Base-by-base conservation (phyloP, 1,140 invertebrate species). In the Leptinotarsa lineolata region DNA sequence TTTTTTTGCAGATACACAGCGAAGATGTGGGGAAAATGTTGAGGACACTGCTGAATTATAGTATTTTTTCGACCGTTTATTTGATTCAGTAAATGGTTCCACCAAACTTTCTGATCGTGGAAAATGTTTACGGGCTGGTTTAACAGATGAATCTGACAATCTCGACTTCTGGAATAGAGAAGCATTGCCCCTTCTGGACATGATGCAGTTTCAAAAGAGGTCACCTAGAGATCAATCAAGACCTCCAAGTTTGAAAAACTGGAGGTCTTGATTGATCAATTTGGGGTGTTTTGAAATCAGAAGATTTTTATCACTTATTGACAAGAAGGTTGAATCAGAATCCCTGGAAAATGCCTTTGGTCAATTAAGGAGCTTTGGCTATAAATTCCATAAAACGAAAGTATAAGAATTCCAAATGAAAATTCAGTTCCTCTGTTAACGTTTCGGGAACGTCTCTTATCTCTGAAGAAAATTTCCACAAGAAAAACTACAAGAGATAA, bases 161-260 rank as follows among this genome's bases (percentile, higher is more conserved):
- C 48, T 54, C 11, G 48, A 54, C 48, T 54, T 54, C 48, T 54
- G 48, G 48, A 54, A 54, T 54, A 54, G 16, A 16, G 48, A 54
- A 54, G 48, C 48, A 12, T 54, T 54, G 16, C 48, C 48, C 11
- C 48, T 54, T 54, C 48, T 54, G 48, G 48, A 54, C 16, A 54
- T 16, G 16, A 54, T 54, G 48, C 11, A 54, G 16, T 54, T 54
- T 16, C 48, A 54, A 54, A 54, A 11, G 48, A 54, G 48, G 48
- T 12, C 16, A 16, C 48, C 48, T 54, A 54, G 48, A 16, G 48
- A 54, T 12, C 48, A 54, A 54, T 12, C 11, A 54, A 54, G 48
- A 54, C 48, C 48, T 54, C 48, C 48, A 12, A 54, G 48, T 54
- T 54, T 54, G 48, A 54, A 54, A 54, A 54, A 54, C 48, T 54